Conservation (phyloP, 2,113 vertebrate species). For the Notothenia coriiceps region DNA sequence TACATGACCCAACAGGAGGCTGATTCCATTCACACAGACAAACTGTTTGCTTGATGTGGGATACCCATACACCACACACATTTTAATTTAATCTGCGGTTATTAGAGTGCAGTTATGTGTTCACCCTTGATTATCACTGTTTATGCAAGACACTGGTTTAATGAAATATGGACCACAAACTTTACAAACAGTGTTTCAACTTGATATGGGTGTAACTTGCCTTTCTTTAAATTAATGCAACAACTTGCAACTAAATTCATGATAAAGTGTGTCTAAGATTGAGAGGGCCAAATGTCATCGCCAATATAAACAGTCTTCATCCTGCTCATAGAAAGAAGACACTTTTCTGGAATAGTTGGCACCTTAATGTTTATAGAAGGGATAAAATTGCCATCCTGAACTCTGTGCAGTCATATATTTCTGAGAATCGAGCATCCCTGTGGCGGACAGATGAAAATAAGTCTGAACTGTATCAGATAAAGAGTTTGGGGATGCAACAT, state of each 20-base stretch:
- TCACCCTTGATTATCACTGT: constrained; percentile 7
- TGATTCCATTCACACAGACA: constrained; percentile 27
- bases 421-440: background rate
- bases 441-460: constrained; percentile 1
- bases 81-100: constrained; percentile 28
- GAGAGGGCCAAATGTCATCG: constrained; percentile 7
- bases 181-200: background rate
- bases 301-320: constrained; percentile 39
- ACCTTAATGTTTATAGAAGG: constrained; percentile 42
- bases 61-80: background rate
- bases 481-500: constrained; percentile 12
- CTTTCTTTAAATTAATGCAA: background rate
- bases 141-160: constrained; percentile 10
- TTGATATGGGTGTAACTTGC: background rate
- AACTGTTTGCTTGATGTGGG: constrained; percentile 27
- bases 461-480: constrained; percentile 14
- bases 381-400: constrained; percentile 50
- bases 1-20: constrained; percentile 43
- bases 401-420: constrained; percentile 16
- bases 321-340: constrained; percentile 1
- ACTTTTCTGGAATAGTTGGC: constrained; percentile 6
- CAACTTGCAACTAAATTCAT: background rate
- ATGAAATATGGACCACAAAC: background rate
- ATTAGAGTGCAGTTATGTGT: background rate
- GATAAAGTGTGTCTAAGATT: background rate